Evolutionary conservation across 2,888 invertebrate genomes (phyloP).

Genomic region (Plagiodera versicolora): DNA sequence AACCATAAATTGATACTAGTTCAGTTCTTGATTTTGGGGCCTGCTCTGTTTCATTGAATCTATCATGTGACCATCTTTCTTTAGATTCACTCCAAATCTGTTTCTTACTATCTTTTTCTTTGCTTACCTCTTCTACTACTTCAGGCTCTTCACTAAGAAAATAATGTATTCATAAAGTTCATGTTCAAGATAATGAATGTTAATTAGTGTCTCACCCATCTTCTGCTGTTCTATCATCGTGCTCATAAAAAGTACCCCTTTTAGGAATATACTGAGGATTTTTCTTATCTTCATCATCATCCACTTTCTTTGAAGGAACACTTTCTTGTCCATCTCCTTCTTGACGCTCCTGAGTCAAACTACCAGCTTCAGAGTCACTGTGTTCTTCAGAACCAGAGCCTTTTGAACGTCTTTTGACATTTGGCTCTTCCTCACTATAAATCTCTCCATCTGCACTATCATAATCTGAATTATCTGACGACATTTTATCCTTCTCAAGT

Average conservation of each 20-base stretch:
- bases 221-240: conserved; percentile 85
- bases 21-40: conserved; percentile 85
- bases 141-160: conserved; percentile 33
- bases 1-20: conserved; percentile 84
- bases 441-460: conserved; percentile 47
- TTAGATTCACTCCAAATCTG: conserved; percentile 55
- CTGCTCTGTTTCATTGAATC: conserved; percentile 79
- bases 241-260: conserved; percentile 94
- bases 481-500: conserved; percentile 37
- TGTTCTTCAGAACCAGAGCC: conserved; percentile 45
- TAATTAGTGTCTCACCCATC: conserved; percentile 59
- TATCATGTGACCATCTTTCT: conserved; percentile 60
- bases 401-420: conserved; percentile 36
- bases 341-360: conserved; percentile 65
- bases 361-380: conserved; percentile 60
- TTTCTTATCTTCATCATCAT: conserved; percentile 91
- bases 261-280: conserved; percentile 98
- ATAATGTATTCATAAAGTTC: neutral
- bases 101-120: conserved; percentile 52
- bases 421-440: conserved; percentile 45
- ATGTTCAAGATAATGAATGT: neutral
- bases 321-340: conserved; percentile 74
- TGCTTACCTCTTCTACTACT: conserved; percentile 48
- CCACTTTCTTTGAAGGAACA: conserved; percentile 66
- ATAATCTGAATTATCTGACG: conserved; percentile 49